Evolutionary conservation across 2,113 vertebrate genomes (phyloP).

Genomic region (Gadus macrocephalus): DNA sequence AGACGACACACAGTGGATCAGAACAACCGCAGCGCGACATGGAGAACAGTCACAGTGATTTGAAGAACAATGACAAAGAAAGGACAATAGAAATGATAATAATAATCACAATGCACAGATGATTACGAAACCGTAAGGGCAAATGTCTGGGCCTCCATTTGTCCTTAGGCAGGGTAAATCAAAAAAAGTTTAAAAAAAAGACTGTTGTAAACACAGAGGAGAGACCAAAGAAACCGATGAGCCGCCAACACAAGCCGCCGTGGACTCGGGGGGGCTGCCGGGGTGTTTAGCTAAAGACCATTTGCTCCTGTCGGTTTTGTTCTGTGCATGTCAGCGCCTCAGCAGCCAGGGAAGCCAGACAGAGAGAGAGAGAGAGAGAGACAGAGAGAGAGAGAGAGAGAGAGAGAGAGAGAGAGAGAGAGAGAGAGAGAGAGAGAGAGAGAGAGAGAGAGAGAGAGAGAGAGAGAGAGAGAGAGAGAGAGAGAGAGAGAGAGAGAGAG

Average conservation of each 20-base stretch:
- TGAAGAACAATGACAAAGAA: conserved; percentile 34
- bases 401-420: conserved; percentile 7
- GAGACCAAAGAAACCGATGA: conserved; percentile 36
- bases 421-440: background rate
- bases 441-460: conserved; percentile 14
- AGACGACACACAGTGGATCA: conserved; percentile 57
- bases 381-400: conserved; percentile 11
- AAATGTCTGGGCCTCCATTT: conserved; percentile 63
- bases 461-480: background rate
- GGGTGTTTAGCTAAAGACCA: conserved; percentile 80
- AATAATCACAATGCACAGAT: conserved; percentile 35
- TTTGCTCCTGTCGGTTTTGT: conserved; percentile 76
- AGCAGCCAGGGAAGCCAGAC: conserved; percentile 46
- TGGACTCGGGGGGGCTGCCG: conserved; percentile 57
- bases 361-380: conserved; percentile 5
- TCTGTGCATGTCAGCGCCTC: conserved; percentile 67
- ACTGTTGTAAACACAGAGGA: conserved; percentile 36
- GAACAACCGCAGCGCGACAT: conserved; percentile 18
- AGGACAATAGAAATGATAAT: conserved; percentile 16
- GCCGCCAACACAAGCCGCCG: conserved; percentile 56
- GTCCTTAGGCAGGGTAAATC: conserved; percentile 59
- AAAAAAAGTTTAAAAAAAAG: conserved; percentile 34
- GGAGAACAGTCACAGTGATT: conserved; percentile 28
- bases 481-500: background rate
- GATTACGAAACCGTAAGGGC: conserved; percentile 61